These are phyloP conservation scores for Otus scops DNA, from an alignment of 2,797 vertebrate genomes.

Conservation along the genomic window DNA sequence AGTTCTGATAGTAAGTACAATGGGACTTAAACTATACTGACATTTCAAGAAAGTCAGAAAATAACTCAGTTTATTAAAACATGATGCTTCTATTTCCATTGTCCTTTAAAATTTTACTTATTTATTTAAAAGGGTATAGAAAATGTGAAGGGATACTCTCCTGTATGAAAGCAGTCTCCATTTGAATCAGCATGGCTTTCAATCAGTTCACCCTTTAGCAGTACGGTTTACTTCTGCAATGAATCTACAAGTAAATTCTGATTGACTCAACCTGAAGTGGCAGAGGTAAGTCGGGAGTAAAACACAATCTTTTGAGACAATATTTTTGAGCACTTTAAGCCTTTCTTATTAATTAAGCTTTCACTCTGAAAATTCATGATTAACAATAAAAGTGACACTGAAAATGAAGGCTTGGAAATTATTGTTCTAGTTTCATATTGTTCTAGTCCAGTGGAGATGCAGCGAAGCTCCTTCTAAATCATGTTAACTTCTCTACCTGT, in stretches of 20 bases:
- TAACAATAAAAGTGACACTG: background rate
- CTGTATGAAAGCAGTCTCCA: background rate
- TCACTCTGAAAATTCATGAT: background rate
- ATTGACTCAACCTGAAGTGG: background rate
- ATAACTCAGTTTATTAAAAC: background rate
- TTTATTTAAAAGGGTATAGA: background rate
- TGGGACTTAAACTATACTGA: background rate
- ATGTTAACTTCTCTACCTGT: background rate
- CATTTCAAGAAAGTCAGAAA: background rate
- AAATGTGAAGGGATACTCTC: background rate
- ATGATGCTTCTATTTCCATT: background rate
- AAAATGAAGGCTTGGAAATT: background rate
- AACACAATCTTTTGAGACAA: background rate
- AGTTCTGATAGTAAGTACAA: background rate
- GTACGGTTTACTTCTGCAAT: background rate
- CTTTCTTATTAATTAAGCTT: background rate
- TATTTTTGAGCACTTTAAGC: background rate
- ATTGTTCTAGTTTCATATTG: background rate
- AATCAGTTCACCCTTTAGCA: background rate
- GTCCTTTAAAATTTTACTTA: background rate
- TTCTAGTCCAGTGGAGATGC: background rate
- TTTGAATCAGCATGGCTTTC: background rate
- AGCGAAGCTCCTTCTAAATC: background rate
- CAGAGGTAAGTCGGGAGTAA: background rate
- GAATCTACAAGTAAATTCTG: background rate